Evolutionary conservation across 35 echinoderm and acorn worm genomes (phyloP).

Genomic region (Strongylocentrotus purpuratus): DNA sequence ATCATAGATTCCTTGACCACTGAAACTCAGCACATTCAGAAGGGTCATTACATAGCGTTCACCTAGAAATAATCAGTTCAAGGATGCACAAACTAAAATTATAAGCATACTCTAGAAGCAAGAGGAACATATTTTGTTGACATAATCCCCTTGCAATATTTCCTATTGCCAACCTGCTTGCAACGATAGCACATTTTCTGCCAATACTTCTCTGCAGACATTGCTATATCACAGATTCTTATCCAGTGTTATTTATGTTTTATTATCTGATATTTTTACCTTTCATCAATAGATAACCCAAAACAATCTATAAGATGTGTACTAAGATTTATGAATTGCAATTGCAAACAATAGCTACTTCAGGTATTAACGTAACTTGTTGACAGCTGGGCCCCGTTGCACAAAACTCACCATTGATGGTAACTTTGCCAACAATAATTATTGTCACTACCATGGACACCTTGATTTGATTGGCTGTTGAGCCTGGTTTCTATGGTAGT

Average conservation of each 20-base stretch:
- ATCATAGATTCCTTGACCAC: constrained; percentile 98
- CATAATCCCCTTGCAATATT: not conserved
- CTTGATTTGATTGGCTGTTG: too few species aligned
- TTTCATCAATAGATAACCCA: too few species aligned
- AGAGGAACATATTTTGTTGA: not conserved
- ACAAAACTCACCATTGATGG: too few species aligned
- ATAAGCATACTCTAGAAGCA: not conserved
- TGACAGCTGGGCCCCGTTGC: too few species aligned
- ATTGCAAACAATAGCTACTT: too few species aligned
- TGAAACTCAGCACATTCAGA: constrained; percentile 92
- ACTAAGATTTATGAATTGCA: too few species aligned
- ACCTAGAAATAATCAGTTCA: constrained; percentile 53
- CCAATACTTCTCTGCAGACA: not conserved
- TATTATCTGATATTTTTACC: too few species aligned
- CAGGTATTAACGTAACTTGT: too few species aligned
- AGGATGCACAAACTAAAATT: not conserved
- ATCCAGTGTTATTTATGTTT: not conserved
- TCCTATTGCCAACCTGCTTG: not conserved
- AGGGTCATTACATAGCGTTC: constrained; percentile 98
- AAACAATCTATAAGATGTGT: too few species aligned
- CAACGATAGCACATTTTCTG: not conserved
- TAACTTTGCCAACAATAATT: too few species aligned
- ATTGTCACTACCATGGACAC: too few species aligned
- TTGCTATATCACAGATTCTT: not conserved
- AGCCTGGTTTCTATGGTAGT: too few species aligned